A percentile compares a stretch with the other conserved stretches of the same genome.
Evolutionary conservation across 2,113 vertebrate genomes (phyloP).

Genomic region (Heptranchias perlo): DNA sequence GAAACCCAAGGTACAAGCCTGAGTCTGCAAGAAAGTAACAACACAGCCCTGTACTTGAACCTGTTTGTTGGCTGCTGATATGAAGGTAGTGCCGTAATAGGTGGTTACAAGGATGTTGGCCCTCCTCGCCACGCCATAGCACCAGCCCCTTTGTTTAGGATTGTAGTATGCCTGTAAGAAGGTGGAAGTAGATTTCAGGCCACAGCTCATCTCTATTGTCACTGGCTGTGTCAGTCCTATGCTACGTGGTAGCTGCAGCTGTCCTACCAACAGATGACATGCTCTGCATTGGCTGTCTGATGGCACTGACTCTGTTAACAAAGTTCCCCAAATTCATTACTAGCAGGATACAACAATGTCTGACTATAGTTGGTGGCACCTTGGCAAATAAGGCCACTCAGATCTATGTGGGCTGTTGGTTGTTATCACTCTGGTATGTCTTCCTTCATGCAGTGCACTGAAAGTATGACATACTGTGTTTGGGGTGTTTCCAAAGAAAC

Average conservation of each 20-base stretch:
- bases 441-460: background rate
- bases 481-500: background rate
- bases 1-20: background rate
- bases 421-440: background rate
- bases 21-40: background rate
- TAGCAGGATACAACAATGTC: background rate
- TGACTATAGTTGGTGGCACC: background rate
- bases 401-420: no score
- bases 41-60: background rate
- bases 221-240: background rate
- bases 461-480: background rate
- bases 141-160: background rate
- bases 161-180: background rate
- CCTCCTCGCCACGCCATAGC: background rate
- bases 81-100: background rate
- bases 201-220: background rate
- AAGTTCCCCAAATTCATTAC: background rate
- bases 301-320: background rate
- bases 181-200: background rate
- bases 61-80: background rate
- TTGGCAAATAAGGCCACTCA: background rate
- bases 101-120: background rate
- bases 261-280: background rate
- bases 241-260: background rate
- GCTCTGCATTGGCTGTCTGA: background rate